Conservation (phyloP, 2,888 invertebrate genomes). For the Scelioninae gen. 2 region DNA sequence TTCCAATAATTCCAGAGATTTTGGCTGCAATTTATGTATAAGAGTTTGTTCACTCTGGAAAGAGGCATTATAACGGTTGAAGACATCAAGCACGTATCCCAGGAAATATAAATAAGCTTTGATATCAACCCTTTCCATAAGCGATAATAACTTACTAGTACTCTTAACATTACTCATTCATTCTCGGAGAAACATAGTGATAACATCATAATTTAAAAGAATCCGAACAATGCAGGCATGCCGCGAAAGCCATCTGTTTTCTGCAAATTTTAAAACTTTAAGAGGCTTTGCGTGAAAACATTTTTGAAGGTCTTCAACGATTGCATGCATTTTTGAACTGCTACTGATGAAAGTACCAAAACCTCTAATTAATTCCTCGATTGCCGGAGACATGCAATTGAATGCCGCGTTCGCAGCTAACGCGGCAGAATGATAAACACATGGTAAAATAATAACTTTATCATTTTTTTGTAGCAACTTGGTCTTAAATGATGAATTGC, state of each 20-base stretch:
- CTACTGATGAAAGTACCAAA: conserved; percentile 6
- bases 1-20: too few relatives aligned
- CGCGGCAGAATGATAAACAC: too few relatives aligned
- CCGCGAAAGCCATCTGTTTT: conserved; percentile 26
- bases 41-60: too few relatives aligned
- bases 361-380: not conserved
- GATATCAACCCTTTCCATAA: conserved; percentile 6
- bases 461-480: too few relatives aligned
- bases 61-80: conserved; percentile 17
- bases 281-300: not conserved
- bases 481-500: too few relatives aligned
- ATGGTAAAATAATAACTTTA: too few relatives aligned
- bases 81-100: conserved; percentile 3
- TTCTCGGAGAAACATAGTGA: conserved; percentile 21
- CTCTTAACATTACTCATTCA: not conserved
- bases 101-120: conserved; percentile 20
- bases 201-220: not conserved
- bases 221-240: conserved; percentile 14
- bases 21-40: too few relatives aligned
- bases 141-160: not conserved
- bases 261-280: not conserved
- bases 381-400: too few relatives aligned
- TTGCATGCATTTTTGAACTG: conserved; percentile 4
- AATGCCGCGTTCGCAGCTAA: too few relatives aligned
- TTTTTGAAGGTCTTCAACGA: conserved; percentile 15